phyloP scores from a whole-genome alignment of 2,797 vertebrate species.

The Lacerta bilineata region DNA sequence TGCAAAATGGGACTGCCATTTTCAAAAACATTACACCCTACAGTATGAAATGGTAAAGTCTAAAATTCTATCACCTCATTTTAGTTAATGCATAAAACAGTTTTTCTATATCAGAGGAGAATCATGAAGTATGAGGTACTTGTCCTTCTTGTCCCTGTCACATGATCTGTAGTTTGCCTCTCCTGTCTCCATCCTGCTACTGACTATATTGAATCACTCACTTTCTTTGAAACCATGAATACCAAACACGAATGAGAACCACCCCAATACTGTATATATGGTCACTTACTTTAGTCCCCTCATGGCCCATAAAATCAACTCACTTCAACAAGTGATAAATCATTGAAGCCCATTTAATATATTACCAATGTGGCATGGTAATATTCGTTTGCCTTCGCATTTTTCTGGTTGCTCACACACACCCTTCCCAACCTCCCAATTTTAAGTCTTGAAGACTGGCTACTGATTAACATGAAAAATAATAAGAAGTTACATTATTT shows the following conservation, averaged over 20 bases:
- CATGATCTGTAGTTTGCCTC: neutral
- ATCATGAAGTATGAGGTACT: neutral
- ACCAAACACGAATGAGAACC: neutral
- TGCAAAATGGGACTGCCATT: neutral
- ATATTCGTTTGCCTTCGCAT: neutral
- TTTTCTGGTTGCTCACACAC: neutral
- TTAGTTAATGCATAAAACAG: neutral
- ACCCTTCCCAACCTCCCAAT: neutral
- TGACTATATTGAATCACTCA: neutral
- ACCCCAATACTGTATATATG: neutral
- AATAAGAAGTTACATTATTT: constrained; percentile 48
- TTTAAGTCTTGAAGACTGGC: constrained; percentile 10
- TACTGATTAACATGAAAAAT: constrained; percentile 35
- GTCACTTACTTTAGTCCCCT: neutral
- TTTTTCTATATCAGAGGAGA: neutral
- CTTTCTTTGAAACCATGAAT: neutral
- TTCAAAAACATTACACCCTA: neutral
- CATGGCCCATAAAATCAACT: neutral
- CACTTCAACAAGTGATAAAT: neutral
- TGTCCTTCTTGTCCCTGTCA: neutral
- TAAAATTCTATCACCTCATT: neutral
- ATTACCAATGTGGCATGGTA: neutral
- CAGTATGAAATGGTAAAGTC: neutral
- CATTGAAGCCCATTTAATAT: neutral
- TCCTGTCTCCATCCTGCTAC: neutral